These are phyloP conservation scores for Epistrophella euchroma DNA, from an alignment of 2,888 invertebrate genomes.

Conservation along the genomic window DNA sequence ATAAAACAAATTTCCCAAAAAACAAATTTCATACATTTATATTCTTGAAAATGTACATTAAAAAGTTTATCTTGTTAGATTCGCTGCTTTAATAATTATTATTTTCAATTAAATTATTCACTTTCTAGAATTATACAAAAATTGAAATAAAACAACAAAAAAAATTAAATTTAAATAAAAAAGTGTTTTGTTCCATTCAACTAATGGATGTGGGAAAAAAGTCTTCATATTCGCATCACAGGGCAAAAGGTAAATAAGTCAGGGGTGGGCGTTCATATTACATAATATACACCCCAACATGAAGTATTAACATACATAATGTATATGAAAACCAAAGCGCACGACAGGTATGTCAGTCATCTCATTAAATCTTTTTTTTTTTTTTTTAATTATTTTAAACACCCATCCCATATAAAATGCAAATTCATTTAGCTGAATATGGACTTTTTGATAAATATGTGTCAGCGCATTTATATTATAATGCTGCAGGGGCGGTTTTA, in stretches of 20 bases:
- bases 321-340: slow-evolving; percentile 43
- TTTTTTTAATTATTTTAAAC: slow-evolving; percentile 12
- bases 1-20: not conserved
- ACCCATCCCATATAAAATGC: slow-evolving; percentile 45
- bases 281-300: slow-evolving; percentile 19
- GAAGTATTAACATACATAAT: slow-evolving; percentile 49
- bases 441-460: slow-evolving; percentile 28
- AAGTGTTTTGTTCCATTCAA: not conserved
- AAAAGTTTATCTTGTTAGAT: not conserved
- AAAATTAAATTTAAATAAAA: not conserved
- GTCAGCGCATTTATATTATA: slow-evolving; percentile 31
- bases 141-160: not conserved
- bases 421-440: slow-evolving; percentile 38
- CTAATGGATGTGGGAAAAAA: not conserved
- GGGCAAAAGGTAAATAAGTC: not conserved
- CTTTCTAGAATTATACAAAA: slow-evolving; percentile 5
- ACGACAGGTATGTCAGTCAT: slow-evolving; percentile 47
- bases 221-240: not conserved
- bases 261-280: slow-evolving; percentile 48
- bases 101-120: slow-evolving; percentile 25
- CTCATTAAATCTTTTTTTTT: slow-evolving; percentile 40
- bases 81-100: not conserved
- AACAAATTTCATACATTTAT: not conserved
- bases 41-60: slow-evolving; percentile 18
- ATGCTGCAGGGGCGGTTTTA: slow-evolving; percentile 57